Evolutionary conservation across 2,888 invertebrate genomes (phyloP).

Genomic region (Eupithecia vulgata): DNA sequence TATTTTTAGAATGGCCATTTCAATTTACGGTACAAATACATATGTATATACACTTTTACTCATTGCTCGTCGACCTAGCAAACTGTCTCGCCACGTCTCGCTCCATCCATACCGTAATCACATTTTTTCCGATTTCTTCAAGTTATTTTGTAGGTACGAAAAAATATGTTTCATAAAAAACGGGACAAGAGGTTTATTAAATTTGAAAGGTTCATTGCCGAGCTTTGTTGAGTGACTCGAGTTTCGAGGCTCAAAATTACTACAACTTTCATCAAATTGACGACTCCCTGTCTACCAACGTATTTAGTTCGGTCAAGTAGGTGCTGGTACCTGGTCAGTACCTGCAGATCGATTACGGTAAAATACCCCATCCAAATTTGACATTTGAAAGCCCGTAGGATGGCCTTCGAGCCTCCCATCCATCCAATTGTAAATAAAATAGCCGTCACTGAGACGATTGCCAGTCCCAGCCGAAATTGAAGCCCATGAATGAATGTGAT

Average conservation of each 20-base stretch:
- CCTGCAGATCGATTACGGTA: too few species aligned
- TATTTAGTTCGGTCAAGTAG: background rate
- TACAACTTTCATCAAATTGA: background rate
- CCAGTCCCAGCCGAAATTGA: too few species aligned
- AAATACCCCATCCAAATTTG: too few species aligned
- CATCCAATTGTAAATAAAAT: too few species aligned
- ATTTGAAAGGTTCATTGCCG: background rate
- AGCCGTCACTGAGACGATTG: too few species aligned
- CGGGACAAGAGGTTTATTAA: background rate
- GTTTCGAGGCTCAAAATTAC: background rate
- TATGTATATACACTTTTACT: background rate
- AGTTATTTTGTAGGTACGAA: background rate
- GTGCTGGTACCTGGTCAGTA: too few species aligned
- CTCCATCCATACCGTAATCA: background rate
- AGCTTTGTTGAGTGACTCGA: background rate
- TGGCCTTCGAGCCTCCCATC: too few species aligned
- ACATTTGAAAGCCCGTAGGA: too few species aligned
- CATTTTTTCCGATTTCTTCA: background rate
- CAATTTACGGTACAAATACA: background rate
- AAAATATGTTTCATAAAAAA: background rate
- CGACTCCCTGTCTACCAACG: background rate
- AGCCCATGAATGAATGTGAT: too few species aligned
- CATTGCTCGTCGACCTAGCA: background rate
- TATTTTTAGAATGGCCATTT: background rate
- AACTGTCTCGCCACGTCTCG: background rate